These are phyloP conservation scores for Thunnus maccoyii DNA, from an alignment of 2,113 vertebrate species.

Conservation along the genomic window DNA sequence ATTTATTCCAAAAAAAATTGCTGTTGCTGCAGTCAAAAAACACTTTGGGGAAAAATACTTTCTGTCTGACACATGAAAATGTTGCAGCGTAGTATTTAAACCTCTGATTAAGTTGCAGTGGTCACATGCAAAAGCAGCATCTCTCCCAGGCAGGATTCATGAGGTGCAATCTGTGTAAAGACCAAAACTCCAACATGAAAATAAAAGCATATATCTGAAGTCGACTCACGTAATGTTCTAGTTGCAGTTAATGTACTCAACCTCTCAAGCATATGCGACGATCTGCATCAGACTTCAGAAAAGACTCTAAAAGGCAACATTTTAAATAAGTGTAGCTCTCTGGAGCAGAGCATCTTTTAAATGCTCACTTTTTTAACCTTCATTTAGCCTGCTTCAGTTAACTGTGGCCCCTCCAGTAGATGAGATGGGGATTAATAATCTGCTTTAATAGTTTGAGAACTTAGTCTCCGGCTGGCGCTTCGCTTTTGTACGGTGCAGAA, in stretches of 20 bases:
- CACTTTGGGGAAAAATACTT: background rate
- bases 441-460: slow-evolving; percentile 22
- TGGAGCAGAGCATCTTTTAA: slow-evolving; percentile 15
- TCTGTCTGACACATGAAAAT: background rate
- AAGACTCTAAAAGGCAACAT: background rate
- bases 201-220: slow-evolving; percentile 24
- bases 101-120: background rate
- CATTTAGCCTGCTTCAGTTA: slow-evolving; percentile 28
- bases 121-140: background rate
- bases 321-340: background rate
- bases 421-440: slow-evolving; percentile 43
- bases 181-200: background rate
- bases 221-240: background rate
- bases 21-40: background rate
- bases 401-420: slow-evolving; percentile 12
- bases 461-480: slow-evolving; percentile 7
- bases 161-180: background rate
- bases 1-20: background rate
- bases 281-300: slow-evolving; percentile 16
- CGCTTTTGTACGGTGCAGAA: slow-evolving; percentile 11
- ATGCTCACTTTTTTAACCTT: slow-evolving; percentile 8
- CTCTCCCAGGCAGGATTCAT: background rate
- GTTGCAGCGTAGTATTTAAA: background rate
- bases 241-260: slow-evolving; percentile 9
- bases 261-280: background rate